Base-by-base conservation (phyloP, 2,113 vertebrate genomes). In the Perca flavescens region DNA sequence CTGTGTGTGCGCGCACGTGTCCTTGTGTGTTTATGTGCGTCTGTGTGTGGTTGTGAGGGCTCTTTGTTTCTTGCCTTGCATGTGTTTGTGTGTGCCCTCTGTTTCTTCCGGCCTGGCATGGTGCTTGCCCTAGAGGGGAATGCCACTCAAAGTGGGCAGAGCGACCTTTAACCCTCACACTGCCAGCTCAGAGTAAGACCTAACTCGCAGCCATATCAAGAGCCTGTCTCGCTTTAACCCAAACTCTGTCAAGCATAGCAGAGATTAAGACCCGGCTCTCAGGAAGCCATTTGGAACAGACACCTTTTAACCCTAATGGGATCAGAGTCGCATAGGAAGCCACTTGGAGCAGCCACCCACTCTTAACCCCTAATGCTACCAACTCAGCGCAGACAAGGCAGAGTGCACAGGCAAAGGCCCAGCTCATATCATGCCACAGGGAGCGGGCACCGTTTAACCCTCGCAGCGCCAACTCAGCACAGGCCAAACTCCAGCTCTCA, bases 381-480 rank as follows among this genome's bases (percentile, higher is more conserved):
- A 66, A 82, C 84, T 87, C 82, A 63, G 81, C 25, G 36, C 74
- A 87, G 87, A 90, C 87, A 82, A 90, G 84, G 88, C 88, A 88
- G 87, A 90, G 89, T 75, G 87, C 89, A 79, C 85, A 86, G 92
- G 93, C 93, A 91, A 71, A 89, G 61, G 79, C 86, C 93, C 92
- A 91, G 91, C 91, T 92, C 86, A 84, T 92, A 92, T 93, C 88
- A 88, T 90, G 91, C 91, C 91, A 93, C 89, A 82, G 89, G 83
- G 90, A 93, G 86, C 78, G 52, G 92, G 92, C 91, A 86, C 47
- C 12, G 6, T 74, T 93, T 93, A 92, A 94, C 93, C 87, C 91
- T 91, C 43, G 16, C 86, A 22, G 83, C 85, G 89, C 92, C 92
- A 94, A 66, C 75, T 74, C 46, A 43, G 73, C 63, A 53, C 86